phyloP scores from a whole-genome alignment of 2,888 invertebrate species.

The Coleophora flavipennella region DNA sequence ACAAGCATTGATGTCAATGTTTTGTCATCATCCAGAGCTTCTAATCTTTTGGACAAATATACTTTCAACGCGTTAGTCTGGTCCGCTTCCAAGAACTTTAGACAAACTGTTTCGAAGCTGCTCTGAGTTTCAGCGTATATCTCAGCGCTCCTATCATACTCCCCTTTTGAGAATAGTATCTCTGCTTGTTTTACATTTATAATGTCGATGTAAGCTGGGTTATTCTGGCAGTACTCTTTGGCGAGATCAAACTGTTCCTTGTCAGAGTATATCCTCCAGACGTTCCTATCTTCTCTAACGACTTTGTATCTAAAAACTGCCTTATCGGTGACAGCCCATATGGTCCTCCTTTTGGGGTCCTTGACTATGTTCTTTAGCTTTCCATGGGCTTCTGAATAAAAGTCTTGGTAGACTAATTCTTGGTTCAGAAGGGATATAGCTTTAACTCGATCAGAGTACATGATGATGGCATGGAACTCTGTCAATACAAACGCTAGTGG shows the following conservation, averaged over 20 bases:
- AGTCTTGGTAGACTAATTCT: slow-evolving; percentile 89
- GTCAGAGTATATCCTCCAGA: slow-evolving; percentile 91
- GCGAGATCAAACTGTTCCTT: slow-evolving; percentile 90
- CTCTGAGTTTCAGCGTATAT: slow-evolving; percentile 92
- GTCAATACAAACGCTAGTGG: slow-evolving; percentile 88
- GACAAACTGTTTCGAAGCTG: slow-evolving; percentile 94
- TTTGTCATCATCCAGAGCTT: slow-evolving; percentile 81
- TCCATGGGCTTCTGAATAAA: slow-evolving; percentile 85
- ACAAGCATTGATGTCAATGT: slow-evolving; percentile 94
- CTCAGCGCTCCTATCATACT: slow-evolving; percentile 87
- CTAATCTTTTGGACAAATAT: slow-evolving; percentile 88
- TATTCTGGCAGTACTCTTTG: slow-evolving; percentile 85
- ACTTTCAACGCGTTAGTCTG: slow-evolving; percentile 90
- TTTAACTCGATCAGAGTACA: slow-evolving; percentile 87
- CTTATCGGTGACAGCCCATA: slow-evolving; percentile 91
- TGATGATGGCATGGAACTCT: slow-evolving; percentile 90
- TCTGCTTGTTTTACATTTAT: slow-evolving; percentile 93
- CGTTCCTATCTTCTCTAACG: slow-evolving; percentile 85
- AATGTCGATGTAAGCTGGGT: slow-evolving; percentile 85
- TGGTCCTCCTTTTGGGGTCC: slow-evolving; percentile 82
- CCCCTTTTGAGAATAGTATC: slow-evolving; percentile 81
- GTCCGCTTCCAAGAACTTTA: slow-evolving; percentile 88
- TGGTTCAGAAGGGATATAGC: slow-evolving; percentile 89
- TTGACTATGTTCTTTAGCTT: slow-evolving; percentile 84
- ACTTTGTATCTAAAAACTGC: slow-evolving; percentile 90